These are phyloP conservation scores for Hemaris fuciformis DNA, from an alignment of 2,888 invertebrate genomes.

Conservation along the genomic window DNA sequence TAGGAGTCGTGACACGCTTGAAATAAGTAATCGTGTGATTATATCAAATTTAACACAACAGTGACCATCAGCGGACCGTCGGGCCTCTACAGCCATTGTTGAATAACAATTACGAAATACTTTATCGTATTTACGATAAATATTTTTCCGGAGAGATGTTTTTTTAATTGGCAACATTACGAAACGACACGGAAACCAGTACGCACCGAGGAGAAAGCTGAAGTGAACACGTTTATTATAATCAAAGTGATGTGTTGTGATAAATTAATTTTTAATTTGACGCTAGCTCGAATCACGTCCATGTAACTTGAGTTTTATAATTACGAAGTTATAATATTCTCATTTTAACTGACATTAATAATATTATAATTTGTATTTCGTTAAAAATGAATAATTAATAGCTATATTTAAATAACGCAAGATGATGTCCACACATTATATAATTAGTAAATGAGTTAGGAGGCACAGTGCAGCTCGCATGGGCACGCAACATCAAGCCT, in stretches of 20 bases:
- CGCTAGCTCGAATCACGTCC: neutral
- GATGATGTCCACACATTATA: too few species aligned
- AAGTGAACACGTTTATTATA: neutral
- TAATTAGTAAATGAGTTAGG: too few species aligned
- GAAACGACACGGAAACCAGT: neutral
- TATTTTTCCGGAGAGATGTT: neutral
- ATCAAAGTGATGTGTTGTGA: neutral
- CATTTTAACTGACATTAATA: too few species aligned
- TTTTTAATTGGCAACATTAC: slow-evolving; percentile 4
- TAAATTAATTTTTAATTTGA: neutral
- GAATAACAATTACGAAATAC: slow-evolving; percentile 1
- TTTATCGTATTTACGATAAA: neutral
- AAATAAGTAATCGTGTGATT: neutral
- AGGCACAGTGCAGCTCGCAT: too few species aligned
- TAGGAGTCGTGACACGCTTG: neutral
- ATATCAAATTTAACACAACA: neutral
- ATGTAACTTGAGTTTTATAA: neutral
- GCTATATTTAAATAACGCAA: too few species aligned
- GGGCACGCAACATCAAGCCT: too few species aligned
- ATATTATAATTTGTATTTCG: too few species aligned
- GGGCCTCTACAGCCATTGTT: neutral
- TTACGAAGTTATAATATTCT: neutral
- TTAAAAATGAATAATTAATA: too few species aligned
- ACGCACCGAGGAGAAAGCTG: neutral
- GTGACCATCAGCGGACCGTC: neutral